Base-by-base conservation (phyloP, 2,113 vertebrate species). In the Nothocercus julius region DNA sequence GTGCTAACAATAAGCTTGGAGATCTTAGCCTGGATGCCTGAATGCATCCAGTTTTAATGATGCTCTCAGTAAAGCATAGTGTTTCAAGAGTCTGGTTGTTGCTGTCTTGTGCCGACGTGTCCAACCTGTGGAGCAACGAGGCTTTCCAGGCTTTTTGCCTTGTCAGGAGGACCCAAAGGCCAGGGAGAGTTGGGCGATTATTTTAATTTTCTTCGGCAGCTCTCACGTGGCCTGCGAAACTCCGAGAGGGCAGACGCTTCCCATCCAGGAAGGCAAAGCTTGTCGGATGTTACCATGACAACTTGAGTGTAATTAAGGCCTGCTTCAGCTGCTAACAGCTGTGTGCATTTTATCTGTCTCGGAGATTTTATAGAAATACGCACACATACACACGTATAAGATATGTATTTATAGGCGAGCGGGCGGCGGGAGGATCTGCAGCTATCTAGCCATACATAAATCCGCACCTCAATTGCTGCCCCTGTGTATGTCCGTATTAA, bases 251-350 rank as follows among this genome's bases (percentile, higher is more conserved):
- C 96, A 97, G 96, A 97, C 7, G 30, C 49, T 90, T 97, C 96
- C 97, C 90, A 97, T 96, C 95, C 85, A 93, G 95, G 82, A 96
- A 96, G 88, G 81, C 86, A 96, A 97, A 97, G 97, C 98, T 98
- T 98, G 97, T 98, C 97, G 97, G 96, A 93, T 2, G 97, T 98
- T 98, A 63, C 97, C 97, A 98, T 98, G 96, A 97, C 96, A 98
- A 98, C 98, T 53, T 97, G 93, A 96, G 97, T 97, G 97, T 98
- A 98, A 98, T 98, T 98, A 98, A 98, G 97, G 93, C 96, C 97
- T 1, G 38, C 90, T 98, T 98, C 97, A 98, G 97, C 97, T 97
- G 97, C 95, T 96, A 98, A 97, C 98, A 98, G 98, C 98, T 98
- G 98, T 97, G 97, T 87, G 94, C 96, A 97, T 98, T 98, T 97